Base-by-base conservation (phyloP, 2,888 invertebrate genomes). In the Nomada fucata region DNA sequence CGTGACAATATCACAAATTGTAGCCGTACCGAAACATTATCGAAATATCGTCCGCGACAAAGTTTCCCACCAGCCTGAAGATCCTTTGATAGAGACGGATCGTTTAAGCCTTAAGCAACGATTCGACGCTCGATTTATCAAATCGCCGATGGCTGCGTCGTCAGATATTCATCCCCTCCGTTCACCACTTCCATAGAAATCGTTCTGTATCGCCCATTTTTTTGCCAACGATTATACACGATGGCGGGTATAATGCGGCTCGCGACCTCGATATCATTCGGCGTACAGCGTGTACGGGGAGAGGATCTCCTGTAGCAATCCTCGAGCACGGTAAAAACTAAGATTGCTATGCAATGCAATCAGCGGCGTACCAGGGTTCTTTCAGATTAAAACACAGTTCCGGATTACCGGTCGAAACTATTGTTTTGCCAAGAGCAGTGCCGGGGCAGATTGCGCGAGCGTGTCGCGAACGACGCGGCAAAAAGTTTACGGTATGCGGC, bases 261-360 rank as follows among this genome's bases (percentile, higher is more conserved):
- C 83, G 68, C 82, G 88, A 90, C 89, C 90, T 59, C 86, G 84
- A 88, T 90, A 86, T 85, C 76, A 64, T 65, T 47, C 71, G 65
- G 68, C 29, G 47, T 52, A 5, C 47, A 60, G 44, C 52, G 55
- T 29, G 55, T 20, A 26, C 0, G 44, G 44, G 15, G 57, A 53
- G 23, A 57, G 23, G 23, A 11, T 36, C 82, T 60, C 76, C 61
- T 61, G 61, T 84, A 84, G 87, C 90, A 91, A 91, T 91, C 88
- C 87, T 86, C 83, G 83, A 86, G 84, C 79, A 76, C 82, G 88
- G 88, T 90, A 92, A 92, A 92, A 92, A 92, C 91, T 89, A 90
- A 92, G 92, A 92, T 92, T 92, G 91, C 92, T 90, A 90, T 91
- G 90, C 91, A 89, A 92, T 91, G 92, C 90, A 92, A 92, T 92